Evolutionary conservation across 1,140 invertebrate species (phyloP), one percentile per base, ranked within the genome.

Genomic region (Zaprionus davidi): DNA sequence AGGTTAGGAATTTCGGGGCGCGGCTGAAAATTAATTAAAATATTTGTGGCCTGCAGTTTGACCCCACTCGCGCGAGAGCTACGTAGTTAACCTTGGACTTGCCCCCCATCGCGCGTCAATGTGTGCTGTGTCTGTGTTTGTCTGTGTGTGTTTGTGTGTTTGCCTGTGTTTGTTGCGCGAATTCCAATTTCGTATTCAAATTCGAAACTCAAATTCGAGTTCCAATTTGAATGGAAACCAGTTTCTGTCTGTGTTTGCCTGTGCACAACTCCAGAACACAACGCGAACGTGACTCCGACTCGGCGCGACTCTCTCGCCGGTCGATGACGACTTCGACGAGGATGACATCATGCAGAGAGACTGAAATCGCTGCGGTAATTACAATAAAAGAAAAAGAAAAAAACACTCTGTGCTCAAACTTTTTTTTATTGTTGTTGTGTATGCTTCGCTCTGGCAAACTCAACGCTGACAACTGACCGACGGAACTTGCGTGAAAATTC

Each of bases 1-100:
- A 88, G 80, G 75, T 81, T 88, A 78, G 78, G 69, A 64, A 78
- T 62, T 62, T 31, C 63, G 74, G 79, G 84, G 84, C 71, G 85
- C 84, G 84, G 85, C 63, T 71, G 36, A 72, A 46, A 81, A 64
- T 84, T 88, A 81, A 87, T 88, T 84, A 72, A 88, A 88, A 88
- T 34, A 84, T 76, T 65, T 76, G 17, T 75, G 83, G 72, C 77
- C 70, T 88, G 81, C 71, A 84, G 69, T 60, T 60, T 84, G 85
- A 90, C 84, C 78, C 76, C 78, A 73, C 73, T 68, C 63, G 28
- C 44, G 51, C 17, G 49, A 26, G 49, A 67, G 76, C 34, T 46
- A 68, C 22, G 38, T 41, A 58, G 57, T 66, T 84, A 87, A 87
- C 85, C 84, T 87, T 87, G 84, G 84, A 88, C 78, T 81, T 90